Conservation (phyloP, 2,797 vertebrate species). For the Microchirus variegatus region DNA sequence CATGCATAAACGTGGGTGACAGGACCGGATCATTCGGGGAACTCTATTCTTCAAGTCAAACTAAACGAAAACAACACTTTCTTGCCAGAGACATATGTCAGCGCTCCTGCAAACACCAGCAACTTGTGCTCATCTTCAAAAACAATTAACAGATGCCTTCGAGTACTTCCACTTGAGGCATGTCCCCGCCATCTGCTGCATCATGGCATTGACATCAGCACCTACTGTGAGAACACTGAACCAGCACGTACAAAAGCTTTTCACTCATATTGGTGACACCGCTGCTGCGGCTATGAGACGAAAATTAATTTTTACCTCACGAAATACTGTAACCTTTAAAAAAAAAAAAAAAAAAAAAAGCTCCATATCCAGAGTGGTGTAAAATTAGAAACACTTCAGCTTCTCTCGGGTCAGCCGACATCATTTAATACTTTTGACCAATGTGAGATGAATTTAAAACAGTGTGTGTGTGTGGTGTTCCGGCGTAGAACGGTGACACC, state of each 20-base stretch:
- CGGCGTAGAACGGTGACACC: conserved; percentile 24
- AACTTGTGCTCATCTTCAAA: conserved; percentile 63
- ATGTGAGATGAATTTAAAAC: conserved; percentile 21
- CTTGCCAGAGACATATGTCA: too few relatives aligned
- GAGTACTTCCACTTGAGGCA: conserved; percentile 72
- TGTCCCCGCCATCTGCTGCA: conserved; percentile 77
- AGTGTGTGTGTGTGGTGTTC: conserved; percentile 18
- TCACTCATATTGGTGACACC: conserved; percentile 45
- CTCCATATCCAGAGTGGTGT: conserved; percentile 2
- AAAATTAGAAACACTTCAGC: conserved; percentile 23
- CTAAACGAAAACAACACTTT: too few relatives aligned
- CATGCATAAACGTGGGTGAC: too few relatives aligned
- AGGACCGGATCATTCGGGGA: too few relatives aligned
- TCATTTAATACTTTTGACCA: conserved; percentile 17
- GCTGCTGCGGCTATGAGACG: conserved; percentile 14
- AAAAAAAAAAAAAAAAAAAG: too few relatives aligned
- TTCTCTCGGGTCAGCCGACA: conserved; percentile 12
- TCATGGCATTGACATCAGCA: conserved; percentile 68
- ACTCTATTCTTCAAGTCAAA: too few relatives aligned
- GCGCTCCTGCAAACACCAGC: conserved; percentile 38
- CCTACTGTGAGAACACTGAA: conserved; percentile 57
- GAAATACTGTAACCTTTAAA: conserved; percentile 19
- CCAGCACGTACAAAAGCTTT: conserved; percentile 42
- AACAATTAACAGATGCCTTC: conserved; percentile 78
- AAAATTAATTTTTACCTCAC: conserved; percentile 44